Evolutionary conservation across 2,113 vertebrate genomes (phyloP), one percentile per base, ranked within the genome.

Genomic region (Delphinus delphis): DNA sequence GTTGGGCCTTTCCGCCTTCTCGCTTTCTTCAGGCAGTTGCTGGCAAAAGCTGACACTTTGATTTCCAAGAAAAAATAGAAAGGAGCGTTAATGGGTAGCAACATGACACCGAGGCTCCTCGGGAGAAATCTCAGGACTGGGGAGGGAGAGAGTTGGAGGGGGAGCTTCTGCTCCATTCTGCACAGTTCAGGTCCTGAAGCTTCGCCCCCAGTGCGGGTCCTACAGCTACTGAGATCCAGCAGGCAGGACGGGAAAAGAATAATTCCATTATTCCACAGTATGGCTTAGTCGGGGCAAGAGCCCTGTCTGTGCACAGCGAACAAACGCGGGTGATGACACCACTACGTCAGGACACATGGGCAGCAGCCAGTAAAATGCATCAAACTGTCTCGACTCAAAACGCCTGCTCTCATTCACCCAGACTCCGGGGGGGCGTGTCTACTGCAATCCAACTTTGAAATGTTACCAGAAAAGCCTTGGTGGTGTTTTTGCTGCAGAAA

Each of bases 281-380:
- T 18, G 8, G 14, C 10, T 86, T 5, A 82, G 53, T 18, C 1
- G 11, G 31, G 74, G 38, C 65, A 21, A 50, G 33, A 55, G 44
- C 65, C n/a, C 41, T 6, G 71, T 26, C 84, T 44, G 36, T 6
- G 33, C 33, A n/a, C 6, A 17, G 50, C 1, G 28, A 55, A 33
- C 33, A 65, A 5, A 44, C 3, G 25, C 10, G 3, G 60, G 31
- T 4, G 68, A 63, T 0, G 1, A 47, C 0, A 3, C 3, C 1
- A 1, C 31, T 26, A 38, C 23, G 47, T 36, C 21, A 0, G 0
- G 38, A 18, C 1, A 0, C 50, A 2, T 0, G 23, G 58, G n/a
- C 10, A 17, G 17, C 13, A 1, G 25, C 3, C 21, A 6, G 26
- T 2, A 26, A 73, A 47, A 14, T 10, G 11, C 44, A 47, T 17